Evolutionary conservation across 1,140 invertebrate genomes (phyloP).

Genomic region (Anadara kagoshimensis): DNA sequence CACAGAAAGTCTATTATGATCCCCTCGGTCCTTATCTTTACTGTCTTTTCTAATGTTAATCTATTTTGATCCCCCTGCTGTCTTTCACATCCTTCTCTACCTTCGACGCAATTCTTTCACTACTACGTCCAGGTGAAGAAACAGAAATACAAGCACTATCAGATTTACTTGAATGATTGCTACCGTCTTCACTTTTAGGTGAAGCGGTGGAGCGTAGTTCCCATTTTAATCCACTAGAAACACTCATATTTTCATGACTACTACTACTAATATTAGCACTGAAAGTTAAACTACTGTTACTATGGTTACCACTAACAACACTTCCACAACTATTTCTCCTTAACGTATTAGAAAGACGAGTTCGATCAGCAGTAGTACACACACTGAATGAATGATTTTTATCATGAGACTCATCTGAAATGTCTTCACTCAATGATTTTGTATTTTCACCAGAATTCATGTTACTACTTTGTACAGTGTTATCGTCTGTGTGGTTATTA

Average conservation of each 20-base stretch:
- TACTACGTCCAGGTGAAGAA: slow-evolving; percentile 19
- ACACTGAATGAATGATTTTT: no score
- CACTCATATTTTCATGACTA: slow-evolving; percentile 6
- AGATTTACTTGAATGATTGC: slow-evolving; percentile 32
- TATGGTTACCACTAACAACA: slow-evolving; percentile 18
- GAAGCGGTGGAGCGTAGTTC: slow-evolving; percentile 42
- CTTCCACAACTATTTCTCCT: no score
- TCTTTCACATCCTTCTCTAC: neutral
- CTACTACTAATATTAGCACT: slow-evolving; percentile 10
- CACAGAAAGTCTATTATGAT: slow-evolving; percentile 9
- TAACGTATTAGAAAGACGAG: no score
- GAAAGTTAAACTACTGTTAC: slow-evolving; percentile 20
- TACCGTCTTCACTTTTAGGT: slow-evolving; percentile 30
- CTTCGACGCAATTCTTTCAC: neutral
- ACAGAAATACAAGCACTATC: slow-evolving; percentile 15
- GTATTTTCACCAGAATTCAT: no score
- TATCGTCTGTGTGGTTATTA: no score
- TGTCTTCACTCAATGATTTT: no score
- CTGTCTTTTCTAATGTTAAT: slow-evolving; percentile 11
- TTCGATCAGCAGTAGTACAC: no score
- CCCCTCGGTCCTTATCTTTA: slow-evolving; percentile 12
- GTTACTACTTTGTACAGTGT: no score
- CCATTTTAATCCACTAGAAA: slow-evolving; percentile 42
- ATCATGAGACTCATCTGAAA: no score
- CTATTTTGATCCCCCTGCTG: slow-evolving; percentile 66